Percentiles rank a stretch among this genome's conserved stretches.
These are phyloP conservation scores for Barbus barbus DNA, from an alignment of 2,113 vertebrate genomes.

Conservation along the genomic window DNA sequence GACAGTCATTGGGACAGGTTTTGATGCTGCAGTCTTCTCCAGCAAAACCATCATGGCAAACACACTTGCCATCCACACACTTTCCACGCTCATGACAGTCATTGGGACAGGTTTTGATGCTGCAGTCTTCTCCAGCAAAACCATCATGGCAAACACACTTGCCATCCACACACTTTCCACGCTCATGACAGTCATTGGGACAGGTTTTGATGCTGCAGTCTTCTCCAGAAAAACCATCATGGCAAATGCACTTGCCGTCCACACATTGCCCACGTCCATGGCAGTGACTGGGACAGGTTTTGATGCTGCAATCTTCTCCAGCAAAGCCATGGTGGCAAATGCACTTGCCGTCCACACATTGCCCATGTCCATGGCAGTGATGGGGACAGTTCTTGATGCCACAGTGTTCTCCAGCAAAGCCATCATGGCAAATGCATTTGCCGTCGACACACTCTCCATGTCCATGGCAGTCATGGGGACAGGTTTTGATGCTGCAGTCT, in stretches of 20 bases:
- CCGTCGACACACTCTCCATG: too few relatives aligned
- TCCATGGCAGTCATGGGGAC: too few relatives aligned
- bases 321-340: too few relatives aligned
- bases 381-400: too few relatives aligned
- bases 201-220: constrained; percentile 84
- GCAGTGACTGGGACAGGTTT: constrained; percentile 82
- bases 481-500: too few relatives aligned
- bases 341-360: too few relatives aligned
- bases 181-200: constrained; percentile 79
- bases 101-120: constrained; percentile 81
- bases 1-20: constrained; percentile 79
- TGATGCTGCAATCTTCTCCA: too few relatives aligned
- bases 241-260: constrained; percentile 80
- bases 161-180: constrained; percentile 82
- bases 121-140: constrained; percentile 82
- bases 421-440: too few relatives aligned
- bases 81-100: constrained; percentile 81
- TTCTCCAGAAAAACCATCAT: constrained; percentile 76
- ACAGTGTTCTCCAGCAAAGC: too few relatives aligned
- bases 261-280: constrained; percentile 77
- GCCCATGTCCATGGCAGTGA: too few relatives aligned
- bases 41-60: constrained; percentile 81
- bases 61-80: constrained; percentile 81
- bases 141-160: constrained; percentile 83
- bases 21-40: constrained; percentile 77